These are phyloP conservation scores for Halcyon malimbica DNA, from an alignment of 2,113 vertebrate genomes.

Conservation along the genomic window DNA sequence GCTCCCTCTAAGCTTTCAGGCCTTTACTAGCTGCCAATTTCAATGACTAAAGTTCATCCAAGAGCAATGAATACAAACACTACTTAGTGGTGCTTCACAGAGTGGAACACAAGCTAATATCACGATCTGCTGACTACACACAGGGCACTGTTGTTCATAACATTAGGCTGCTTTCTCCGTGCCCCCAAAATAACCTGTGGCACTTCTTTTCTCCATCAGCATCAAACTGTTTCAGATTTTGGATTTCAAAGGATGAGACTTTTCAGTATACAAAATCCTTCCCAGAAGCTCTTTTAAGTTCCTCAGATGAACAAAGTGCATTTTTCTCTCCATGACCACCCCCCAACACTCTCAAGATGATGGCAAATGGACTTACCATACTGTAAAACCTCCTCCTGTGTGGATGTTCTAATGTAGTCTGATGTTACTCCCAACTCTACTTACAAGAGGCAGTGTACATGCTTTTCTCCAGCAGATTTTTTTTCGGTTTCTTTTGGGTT, in stretches of 20 bases:
- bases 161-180: not conserved
- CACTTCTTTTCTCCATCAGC: not conserved
- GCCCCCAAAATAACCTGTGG: not conserved
- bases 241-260: not conserved
- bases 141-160: not conserved
- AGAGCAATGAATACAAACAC: not conserved
- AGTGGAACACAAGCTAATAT: not conserved
- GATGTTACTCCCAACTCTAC: not conserved
- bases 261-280: not conserved
- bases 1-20: not conserved
- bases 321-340: not conserved
- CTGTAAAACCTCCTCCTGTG: not conserved
- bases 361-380: constrained; percentile 25
- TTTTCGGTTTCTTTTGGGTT: not conserved
- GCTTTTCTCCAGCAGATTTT: not conserved
- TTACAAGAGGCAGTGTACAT: not conserved
- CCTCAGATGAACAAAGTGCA: not conserved
- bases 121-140: not conserved
- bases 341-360: not conserved
- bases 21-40: not conserved
- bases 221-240: not conserved
- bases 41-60: not conserved
- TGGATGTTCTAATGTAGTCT: not conserved
- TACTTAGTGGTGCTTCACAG: not conserved
- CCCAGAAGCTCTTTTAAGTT: not conserved